A percentile compares a stretch with the other conserved stretches of the same genome.
phyloP scores from a whole-genome alignment of 2,888 invertebrate genomes.

The Tricholauxania praeusta region DNA sequence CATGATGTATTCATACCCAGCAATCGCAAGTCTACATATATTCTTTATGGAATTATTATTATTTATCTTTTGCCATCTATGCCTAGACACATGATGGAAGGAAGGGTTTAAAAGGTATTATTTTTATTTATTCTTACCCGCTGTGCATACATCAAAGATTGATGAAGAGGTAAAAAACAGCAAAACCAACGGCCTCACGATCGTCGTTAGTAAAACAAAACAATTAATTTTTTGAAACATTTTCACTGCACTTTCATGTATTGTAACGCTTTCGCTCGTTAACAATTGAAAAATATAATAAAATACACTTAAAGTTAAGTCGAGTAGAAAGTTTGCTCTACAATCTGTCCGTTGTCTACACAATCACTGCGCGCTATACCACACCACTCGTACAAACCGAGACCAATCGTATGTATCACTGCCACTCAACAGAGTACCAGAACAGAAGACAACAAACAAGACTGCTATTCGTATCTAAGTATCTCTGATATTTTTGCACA shows the following conservation, averaged over 20 bases:
- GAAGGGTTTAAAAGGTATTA: not conserved
- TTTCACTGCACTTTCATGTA: slow-evolving; percentile 60
- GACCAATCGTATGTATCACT: not conserved
- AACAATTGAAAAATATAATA: slow-evolving; percentile 58
- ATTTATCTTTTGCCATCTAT: not conserved
- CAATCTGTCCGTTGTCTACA: not conserved
- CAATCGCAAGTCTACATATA: no score
- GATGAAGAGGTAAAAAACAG: slow-evolving; percentile 47
- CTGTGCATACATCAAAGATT: slow-evolving; percentile 43
- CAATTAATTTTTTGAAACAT: slow-evolving; percentile 48
- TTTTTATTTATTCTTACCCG: slow-evolving; percentile 23
- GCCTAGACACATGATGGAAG: not conserved
- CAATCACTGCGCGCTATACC: not conserved
- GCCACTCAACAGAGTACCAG: not conserved
- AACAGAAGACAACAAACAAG: no score
- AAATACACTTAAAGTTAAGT: slow-evolving; percentile 41
- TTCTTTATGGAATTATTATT: no score
- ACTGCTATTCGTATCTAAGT: no score
- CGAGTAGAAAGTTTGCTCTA: slow-evolving; percentile 42
- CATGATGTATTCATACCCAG: no score
- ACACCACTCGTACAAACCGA: not conserved
- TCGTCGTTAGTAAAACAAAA: slow-evolving; percentile 37
- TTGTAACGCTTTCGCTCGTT: slow-evolving; percentile 64
- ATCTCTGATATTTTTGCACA: no score
- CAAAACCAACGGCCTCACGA: slow-evolving; percentile 54